Evolutionary conservation across 2,797 vertebrate species (phyloP).

Genomic region (Helarctos malayanus): DNA sequence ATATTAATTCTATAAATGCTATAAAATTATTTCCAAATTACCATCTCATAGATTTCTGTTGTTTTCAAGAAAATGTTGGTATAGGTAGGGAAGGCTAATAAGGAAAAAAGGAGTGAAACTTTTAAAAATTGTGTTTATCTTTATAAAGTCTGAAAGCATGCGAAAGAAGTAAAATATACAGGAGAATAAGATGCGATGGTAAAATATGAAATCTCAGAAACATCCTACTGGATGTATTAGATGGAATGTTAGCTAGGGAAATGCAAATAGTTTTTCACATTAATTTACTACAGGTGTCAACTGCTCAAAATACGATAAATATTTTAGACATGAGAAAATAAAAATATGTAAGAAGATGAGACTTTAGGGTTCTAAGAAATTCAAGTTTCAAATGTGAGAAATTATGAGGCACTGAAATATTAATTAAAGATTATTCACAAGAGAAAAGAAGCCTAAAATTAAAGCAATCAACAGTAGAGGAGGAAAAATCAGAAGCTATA

Average conservation of each 20-base stretch:
- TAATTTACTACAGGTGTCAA: background rate
- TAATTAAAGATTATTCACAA: background rate
- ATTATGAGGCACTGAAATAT: background rate
- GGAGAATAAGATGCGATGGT: background rate
- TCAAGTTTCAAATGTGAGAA: conserved; percentile 1
- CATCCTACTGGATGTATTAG: background rate
- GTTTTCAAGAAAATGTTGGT: background rate
- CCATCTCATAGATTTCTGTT: background rate
- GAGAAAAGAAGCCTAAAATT: background rate
- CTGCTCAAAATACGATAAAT: background rate
- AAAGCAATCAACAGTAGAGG: background rate
- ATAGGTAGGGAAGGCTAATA: background rate
- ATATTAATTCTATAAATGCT: background rate
- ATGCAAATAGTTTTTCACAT: background rate
- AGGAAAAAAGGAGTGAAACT: background rate
- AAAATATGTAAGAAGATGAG: background rate
- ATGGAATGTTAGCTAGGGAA: background rate
- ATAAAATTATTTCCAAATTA: conserved; percentile 37
- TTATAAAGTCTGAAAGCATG: background rate
- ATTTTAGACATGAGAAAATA: background rate
- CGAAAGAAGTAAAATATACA: background rate
- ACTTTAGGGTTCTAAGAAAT: background rate
- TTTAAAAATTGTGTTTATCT: background rate
- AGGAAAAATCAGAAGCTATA: background rate
- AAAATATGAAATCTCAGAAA: background rate